Conservation (phyloP, 2,797 vertebrate species). For the Pagetopsis macropterus region DNA sequence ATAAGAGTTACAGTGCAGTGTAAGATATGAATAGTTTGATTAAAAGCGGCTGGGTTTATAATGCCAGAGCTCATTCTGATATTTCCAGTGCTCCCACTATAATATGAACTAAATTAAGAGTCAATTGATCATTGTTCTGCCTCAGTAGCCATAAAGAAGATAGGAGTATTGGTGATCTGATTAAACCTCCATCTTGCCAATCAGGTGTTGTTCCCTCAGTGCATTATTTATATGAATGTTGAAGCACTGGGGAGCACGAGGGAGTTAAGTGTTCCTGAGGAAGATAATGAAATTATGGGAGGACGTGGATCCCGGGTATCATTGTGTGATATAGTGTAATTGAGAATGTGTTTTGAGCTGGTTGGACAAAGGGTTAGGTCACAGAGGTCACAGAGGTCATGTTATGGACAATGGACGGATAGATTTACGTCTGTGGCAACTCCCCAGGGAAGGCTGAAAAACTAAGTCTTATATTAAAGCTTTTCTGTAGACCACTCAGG, state of each 20-base stretch:
- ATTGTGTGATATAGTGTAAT: conserved; percentile 20
- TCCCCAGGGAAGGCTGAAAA: background rate
- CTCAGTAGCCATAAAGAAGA: conserved; percentile 51
- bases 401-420: conserved; percentile 5
- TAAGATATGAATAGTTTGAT: too few species aligned
- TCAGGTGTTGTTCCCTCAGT: conserved; percentile 50
- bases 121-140: conserved; percentile 46
- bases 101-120: conserved; percentile 49
- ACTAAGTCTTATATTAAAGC: too few species aligned
- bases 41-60: background rate
- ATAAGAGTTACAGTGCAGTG: too few species aligned
- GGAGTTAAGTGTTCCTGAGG: conserved; percentile 5
- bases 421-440: conserved; percentile 3
- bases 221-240: conserved; percentile 29
- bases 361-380: conserved; percentile 1
- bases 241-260: conserved; percentile 7
- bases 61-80: conserved; percentile 22
- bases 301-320: conserved; percentile 42
- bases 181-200: conserved; percentile 44
- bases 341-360: conserved; percentile 20
- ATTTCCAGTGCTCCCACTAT: conserved; percentile 33
- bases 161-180: conserved; percentile 57
- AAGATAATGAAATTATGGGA: conserved; percentile 45
- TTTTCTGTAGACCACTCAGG: too few species aligned
- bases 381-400: conserved; percentile 16